Evolutionary conservation across 2,888 invertebrate species (phyloP).

Genomic region (Alloscopus bannaensis): DNA sequence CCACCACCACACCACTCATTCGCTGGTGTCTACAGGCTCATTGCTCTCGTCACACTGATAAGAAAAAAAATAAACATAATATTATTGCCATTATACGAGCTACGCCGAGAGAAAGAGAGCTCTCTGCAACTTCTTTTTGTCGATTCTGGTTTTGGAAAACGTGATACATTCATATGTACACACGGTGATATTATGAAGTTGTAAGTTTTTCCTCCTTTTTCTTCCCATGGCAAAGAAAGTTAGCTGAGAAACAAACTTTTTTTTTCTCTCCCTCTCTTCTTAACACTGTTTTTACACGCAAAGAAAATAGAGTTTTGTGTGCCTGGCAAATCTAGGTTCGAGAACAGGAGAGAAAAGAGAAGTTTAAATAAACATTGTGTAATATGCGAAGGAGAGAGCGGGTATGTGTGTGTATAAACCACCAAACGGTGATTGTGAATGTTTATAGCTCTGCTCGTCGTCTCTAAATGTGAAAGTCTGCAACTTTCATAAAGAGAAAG

Average conservation of each 20-base stretch:
- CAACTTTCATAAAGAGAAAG: background rate
- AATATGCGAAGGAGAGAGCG: too few relatives aligned
- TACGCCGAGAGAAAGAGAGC: too few relatives aligned
- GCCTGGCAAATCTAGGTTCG: too few relatives aligned
- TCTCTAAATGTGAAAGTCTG: background rate
- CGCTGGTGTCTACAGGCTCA: conserved; percentile 2
- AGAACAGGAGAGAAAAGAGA: background rate
- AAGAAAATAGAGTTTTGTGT: too few relatives aligned
- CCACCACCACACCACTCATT: too few relatives aligned
- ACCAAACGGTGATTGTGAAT: conserved; percentile 46
- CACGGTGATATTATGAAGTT: too few relatives aligned
- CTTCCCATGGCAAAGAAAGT: background rate
- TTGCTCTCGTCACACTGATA: conserved; percentile 18
- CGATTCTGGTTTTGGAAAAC: too few relatives aligned
- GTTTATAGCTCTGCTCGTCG: conserved; percentile 24
- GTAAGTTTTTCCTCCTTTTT: conserved; percentile 4
- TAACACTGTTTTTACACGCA: too few relatives aligned
- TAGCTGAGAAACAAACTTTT: too few relatives aligned
- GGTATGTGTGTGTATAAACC: too few relatives aligned
- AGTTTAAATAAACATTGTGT: background rate
- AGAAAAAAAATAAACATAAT: conserved; percentile 46
- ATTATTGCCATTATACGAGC: conserved; percentile 45
- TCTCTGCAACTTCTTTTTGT: conserved; percentile 21
- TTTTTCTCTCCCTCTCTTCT: too few relatives aligned
- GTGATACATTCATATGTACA: too few relatives aligned